These are phyloP conservation scores for Myrmophylax atrothorax DNA, from an alignment of 2,113 vertebrate species.

Conservation along the genomic window DNA sequence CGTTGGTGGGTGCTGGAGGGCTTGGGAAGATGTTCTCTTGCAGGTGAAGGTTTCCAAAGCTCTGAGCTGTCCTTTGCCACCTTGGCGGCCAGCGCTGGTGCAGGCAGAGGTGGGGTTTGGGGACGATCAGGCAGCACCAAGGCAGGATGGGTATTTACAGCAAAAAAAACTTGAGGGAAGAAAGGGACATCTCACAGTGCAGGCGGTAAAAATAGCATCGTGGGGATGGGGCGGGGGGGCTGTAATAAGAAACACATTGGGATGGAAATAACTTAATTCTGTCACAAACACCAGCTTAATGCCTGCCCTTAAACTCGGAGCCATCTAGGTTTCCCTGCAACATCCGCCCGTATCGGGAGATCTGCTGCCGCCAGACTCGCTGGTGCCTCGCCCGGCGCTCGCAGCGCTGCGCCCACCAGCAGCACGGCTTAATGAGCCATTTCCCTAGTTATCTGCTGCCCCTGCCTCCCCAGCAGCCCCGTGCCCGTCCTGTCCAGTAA, in stretches of 20 bases:
- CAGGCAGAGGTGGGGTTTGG: rapidly evolving
- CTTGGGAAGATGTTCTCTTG: background rate
- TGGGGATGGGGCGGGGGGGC: background rate
- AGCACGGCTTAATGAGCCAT: constrained; percentile 74
- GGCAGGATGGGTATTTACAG: background rate
- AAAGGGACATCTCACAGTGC: background rate
- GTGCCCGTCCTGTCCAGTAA: constrained; percentile 76
- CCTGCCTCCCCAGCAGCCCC: constrained; percentile 65
- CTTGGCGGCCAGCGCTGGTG: background rate
- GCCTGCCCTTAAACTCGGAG: background rate
- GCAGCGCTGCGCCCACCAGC: constrained; percentile 31
- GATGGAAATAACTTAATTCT: constrained; percentile 43
- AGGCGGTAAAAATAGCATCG: background rate
- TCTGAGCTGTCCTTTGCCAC: background rate
- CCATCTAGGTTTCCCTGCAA: constrained; percentile 3
- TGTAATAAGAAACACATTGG: background rate
- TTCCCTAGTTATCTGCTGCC: constrained; percentile 73
- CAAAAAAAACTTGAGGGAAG: background rate
- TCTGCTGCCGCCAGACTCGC: constrained; percentile 36
- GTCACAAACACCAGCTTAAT: constrained; percentile 29
- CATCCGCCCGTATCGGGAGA: constrained; percentile 30
- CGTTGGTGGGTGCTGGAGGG: background rate
- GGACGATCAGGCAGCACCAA: background rate
- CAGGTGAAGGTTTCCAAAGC: background rate
- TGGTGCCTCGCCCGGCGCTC: constrained; percentile 46